These are phyloP conservation scores for Danio choprae DNA, from an alignment of 2,797 vertebrate species.

Conservation along the genomic window DNA sequence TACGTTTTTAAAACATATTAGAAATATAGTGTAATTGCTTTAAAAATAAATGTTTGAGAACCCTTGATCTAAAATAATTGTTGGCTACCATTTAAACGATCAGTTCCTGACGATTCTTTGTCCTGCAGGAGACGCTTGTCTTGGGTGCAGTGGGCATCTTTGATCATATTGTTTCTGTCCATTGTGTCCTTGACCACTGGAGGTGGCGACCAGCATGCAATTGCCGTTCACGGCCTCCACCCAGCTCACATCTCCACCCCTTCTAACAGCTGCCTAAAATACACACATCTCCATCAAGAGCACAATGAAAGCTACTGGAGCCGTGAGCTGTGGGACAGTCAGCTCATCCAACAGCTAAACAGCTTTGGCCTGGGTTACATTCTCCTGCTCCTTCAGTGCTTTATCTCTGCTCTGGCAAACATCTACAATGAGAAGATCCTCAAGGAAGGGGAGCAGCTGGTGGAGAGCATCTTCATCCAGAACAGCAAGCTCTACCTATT, in stretches of 20 bases:
- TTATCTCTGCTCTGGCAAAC: slow-evolving; percentile 95
- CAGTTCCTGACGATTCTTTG: background rate
- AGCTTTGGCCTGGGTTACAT: slow-evolving; percentile 88
- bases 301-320: slow-evolving; percentile 65
- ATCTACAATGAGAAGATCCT: slow-evolving; percentile 99
- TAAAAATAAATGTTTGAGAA: no score
- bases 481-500: slow-evolving; percentile 95
- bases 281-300: slow-evolving; percentile 74
- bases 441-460: slow-evolving; percentile 89
- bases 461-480: slow-evolving; percentile 95
- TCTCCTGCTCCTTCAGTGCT: slow-evolving; percentile 92
- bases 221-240: slow-evolving; percentile 81
- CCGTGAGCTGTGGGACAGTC: slow-evolving; percentile 81
- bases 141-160: slow-evolving; percentile 94
- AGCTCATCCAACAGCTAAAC: slow-evolving; percentile 75
- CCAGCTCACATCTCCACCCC: slow-evolving; percentile 78
- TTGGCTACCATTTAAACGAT: background rate
- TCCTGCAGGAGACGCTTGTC: slow-evolving; percentile 86
- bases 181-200: slow-evolving; percentile 89
- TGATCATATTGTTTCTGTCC: slow-evolving; percentile 91
- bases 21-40: no score
- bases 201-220: slow-evolving; percentile 79
- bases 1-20: no score
- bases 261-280: slow-evolving; percentile 89
- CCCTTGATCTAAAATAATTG: background rate